Evolutionary conservation across 2,113 vertebrate genomes (phyloP).

Genomic region (Chitala chitala): DNA sequence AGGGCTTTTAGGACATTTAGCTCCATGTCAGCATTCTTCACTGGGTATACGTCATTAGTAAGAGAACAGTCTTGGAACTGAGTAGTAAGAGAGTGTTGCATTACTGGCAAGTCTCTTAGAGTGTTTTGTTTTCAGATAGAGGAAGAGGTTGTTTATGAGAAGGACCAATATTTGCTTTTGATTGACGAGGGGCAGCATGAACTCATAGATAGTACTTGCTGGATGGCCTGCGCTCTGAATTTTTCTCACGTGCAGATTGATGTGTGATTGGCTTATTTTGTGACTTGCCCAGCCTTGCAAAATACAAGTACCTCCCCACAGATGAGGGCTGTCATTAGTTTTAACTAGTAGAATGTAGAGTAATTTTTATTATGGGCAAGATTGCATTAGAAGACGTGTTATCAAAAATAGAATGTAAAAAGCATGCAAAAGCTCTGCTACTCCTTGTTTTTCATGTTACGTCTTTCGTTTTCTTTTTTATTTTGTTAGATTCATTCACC

Average conservation of each 20-base stretch:
- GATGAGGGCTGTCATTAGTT: no score
- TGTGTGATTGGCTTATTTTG: no score
- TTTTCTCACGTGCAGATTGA: no score
- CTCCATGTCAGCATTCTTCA: no score
- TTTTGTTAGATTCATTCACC: slow-evolving; percentile 9
- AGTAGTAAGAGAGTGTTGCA: neutral
- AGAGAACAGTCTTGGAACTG: neutral
- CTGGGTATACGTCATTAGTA: neutral
- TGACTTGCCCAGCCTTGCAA: no score
- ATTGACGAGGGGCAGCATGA: slow-evolving; percentile 42
- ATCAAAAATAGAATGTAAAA: neutral
- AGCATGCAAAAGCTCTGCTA: neutral
- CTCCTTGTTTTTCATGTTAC: neutral
- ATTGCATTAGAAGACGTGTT: neutral
- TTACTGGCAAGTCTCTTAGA: neutral
- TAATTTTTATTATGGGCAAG: neutral
- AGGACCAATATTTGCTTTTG: slow-evolving; percentile 48
- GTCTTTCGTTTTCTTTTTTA: neutral
- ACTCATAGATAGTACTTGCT: slow-evolving; percentile 41
- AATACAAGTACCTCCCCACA: no score
- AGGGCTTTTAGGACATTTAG: no score
- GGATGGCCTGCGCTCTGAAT: no score
- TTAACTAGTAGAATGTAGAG: no score
- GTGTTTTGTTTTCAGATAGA: slow-evolving; percentile 52
- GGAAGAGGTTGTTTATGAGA: slow-evolving; percentile 42